phyloP scores from a whole-genome alignment of 2,113 vertebrate species.

The Meles meles region DNA sequence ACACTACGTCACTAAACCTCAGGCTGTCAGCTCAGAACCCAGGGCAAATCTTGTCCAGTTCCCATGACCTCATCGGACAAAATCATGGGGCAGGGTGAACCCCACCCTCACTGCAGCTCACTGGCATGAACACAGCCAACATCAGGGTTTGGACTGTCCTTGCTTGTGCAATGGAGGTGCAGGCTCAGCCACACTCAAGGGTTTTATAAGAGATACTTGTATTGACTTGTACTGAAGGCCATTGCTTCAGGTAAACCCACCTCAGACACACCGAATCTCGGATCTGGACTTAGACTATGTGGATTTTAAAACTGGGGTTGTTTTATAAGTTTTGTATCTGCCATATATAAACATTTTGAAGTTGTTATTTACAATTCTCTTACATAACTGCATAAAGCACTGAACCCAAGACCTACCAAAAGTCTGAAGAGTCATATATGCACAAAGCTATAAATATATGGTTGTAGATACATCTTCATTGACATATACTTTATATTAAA shows the following conservation, averaged over 20 bases:
- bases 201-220: background rate
- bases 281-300: background rate
- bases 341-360: background rate
- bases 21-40: background rate
- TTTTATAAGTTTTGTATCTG: background rate
- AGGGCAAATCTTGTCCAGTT: slow-evolving; percentile 9
- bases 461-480: background rate
- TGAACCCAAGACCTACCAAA: background rate
- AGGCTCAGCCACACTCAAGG: background rate
- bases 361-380: background rate
- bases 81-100: background rate
- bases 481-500: background rate
- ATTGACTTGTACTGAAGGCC: background rate
- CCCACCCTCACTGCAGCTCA: background rate
- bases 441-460: background rate
- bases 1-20: background rate
- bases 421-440: background rate
- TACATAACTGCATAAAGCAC: background rate
- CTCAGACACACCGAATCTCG: background rate
- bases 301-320: background rate
- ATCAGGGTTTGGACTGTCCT: background rate
- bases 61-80: slow-evolving; percentile 40
- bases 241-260: background rate
- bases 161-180: background rate
- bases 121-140: background rate